Conservation (phyloP, 2,113 vertebrate genomes). For the Solenodon paradoxus region DNA sequence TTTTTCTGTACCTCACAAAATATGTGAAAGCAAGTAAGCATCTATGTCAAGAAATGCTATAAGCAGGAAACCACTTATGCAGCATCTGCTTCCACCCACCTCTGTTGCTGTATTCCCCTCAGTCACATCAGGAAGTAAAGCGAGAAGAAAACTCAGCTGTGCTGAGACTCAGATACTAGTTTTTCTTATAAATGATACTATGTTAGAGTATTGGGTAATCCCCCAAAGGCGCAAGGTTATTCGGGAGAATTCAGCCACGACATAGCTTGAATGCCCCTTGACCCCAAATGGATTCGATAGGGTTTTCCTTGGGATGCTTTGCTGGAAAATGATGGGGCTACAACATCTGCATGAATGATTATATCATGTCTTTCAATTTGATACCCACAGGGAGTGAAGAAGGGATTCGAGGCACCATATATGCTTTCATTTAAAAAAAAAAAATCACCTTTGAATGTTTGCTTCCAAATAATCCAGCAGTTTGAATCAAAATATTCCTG, state of each 20-base stretch:
- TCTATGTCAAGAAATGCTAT: conserved; percentile 15
- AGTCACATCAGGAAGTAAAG: conserved; percentile 61
- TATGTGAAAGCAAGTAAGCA: conserved; percentile 19
- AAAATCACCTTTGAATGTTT: background rate
- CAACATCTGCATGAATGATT: conserved; percentile 42
- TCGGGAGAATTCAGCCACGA: conserved; percentile 17
- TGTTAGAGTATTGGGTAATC: background rate
- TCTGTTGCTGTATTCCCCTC: conserved; percentile 29
- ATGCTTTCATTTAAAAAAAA: background rate
- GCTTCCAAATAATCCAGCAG: background rate
- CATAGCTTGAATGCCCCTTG: conserved; percentile 39
- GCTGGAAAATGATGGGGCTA: background rate
- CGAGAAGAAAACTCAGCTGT: conserved; percentile 26
- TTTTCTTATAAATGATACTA: background rate
- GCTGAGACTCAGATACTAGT: background rate
- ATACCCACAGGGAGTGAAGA: conserved; percentile 49
- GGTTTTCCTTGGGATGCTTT: conserved; percentile 13
- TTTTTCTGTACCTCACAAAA: background rate
- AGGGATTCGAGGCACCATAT: background rate
- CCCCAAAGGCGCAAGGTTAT: background rate
- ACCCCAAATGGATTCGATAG: conserved; percentile 4
- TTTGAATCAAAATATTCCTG: background rate
- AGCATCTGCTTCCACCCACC: conserved; percentile 54
- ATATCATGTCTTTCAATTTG: conserved; percentile 27
- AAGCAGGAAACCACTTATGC: conserved; percentile 63